Evolutionary conservation across 1,140 invertebrate genomes (phyloP).

Genomic region (Anadara kagoshimensis): DNA sequence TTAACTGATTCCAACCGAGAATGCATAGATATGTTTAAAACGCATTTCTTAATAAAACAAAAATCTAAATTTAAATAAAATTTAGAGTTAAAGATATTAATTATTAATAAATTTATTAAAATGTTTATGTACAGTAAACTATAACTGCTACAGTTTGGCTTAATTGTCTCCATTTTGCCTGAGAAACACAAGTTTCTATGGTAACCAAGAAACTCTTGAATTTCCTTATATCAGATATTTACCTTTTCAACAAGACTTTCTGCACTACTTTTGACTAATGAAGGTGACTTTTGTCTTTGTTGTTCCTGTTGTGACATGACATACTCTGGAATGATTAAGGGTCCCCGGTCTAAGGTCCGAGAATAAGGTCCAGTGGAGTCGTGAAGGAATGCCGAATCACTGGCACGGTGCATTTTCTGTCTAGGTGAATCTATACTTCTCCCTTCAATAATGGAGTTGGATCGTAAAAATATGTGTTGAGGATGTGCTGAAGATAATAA

Average conservation of each 20-base stretch:
- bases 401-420: conserved; percentile 43
- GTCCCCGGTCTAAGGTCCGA: conserved; percentile 49
- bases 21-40: too few relatives aligned
- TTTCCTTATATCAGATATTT: conserved; percentile 34
- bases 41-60: too few relatives aligned
- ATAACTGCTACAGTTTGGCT: too few relatives aligned
- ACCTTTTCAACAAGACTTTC: conserved; percentile 95
- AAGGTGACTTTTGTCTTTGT: not conserved
- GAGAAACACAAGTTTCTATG: too few relatives aligned
- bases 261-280: conserved; percentile 82
- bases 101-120: too few relatives aligned
- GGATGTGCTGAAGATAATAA: conserved; percentile 34
- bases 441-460: conserved; percentile 47
- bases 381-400: conserved; percentile 48
- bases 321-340: conserved; percentile 54
- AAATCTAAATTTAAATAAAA: too few relatives aligned
- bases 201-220: too few relatives aligned
- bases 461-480: conserved; percentile 34
- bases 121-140: too few relatives aligned
- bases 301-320: conserved; percentile 48
- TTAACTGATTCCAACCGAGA: too few relatives aligned
- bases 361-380: conserved; percentile 49
- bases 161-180: too few relatives aligned
- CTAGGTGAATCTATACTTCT: conserved; percentile 36
- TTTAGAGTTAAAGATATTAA: too few relatives aligned